Conservation (phyloP, 2,888 invertebrate species). For the Sesia apiformis region DNA sequence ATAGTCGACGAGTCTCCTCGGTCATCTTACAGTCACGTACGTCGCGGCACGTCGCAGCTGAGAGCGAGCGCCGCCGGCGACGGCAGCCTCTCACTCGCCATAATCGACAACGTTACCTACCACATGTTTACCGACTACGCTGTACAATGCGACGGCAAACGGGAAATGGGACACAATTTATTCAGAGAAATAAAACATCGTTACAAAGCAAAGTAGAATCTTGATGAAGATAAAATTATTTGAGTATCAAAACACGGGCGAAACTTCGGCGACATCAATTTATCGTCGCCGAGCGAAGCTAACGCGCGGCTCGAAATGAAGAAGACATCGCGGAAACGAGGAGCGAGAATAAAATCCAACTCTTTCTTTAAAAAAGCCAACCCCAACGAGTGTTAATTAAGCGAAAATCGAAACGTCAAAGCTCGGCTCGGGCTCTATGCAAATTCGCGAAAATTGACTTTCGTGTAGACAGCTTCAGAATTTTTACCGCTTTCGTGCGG, state of each 20-base stretch:
- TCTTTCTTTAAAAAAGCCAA: constrained; percentile 44
- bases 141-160: constrained; percentile 12
- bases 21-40: constrained; percentile 58
- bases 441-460: constrained; percentile 65
- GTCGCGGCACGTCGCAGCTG: constrained; percentile 22
- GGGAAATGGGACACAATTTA: constrained; percentile 5
- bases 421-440: constrained; percentile 60
- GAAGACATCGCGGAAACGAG: constrained; percentile 42
- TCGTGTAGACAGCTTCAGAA: constrained; percentile 51
- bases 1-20: constrained; percentile 52
- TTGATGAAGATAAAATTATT: constrained; percentile 60
- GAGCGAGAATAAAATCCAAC: constrained; percentile 48
- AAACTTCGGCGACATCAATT: constrained; percentile 54
- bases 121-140: constrained; percentile 5
- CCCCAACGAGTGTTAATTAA: constrained; percentile 63
- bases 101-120: neutral
- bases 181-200: constrained; percentile 30
- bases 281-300: constrained; percentile 50
- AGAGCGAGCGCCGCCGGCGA: constrained; percentile 7
- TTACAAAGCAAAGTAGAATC: constrained; percentile 38
- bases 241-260: constrained; percentile 54
- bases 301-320: constrained; percentile 45
- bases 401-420: constrained; percentile 71
- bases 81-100: constrained; percentile 5
- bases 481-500: constrained; percentile 48